phyloP scores from a whole-genome alignment of 2,888 invertebrate genomes.

The Parascotia fuliginaria region DNA sequence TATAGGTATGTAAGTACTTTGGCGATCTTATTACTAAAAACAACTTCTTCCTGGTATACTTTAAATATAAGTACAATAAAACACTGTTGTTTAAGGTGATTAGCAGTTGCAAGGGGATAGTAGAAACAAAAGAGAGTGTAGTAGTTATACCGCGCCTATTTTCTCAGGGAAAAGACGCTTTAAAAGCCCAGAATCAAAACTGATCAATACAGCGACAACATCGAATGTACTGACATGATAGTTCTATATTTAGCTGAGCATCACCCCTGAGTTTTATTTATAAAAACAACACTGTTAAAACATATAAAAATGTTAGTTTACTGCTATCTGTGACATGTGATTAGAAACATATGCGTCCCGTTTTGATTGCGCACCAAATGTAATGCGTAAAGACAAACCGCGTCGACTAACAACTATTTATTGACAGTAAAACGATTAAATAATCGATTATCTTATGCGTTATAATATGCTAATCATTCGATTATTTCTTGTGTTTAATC shows the following conservation, averaged over 20 bases:
- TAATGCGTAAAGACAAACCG: not conserved
- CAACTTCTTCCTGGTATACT: no score
- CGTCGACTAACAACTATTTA: slow-evolving; percentile 15
- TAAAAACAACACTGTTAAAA: slow-evolving; percentile 47
- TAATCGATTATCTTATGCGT: not conserved
- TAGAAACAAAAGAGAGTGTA: no score
- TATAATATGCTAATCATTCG: not conserved
- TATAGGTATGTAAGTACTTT: no score
- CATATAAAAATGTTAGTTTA: slow-evolving; percentile 47
- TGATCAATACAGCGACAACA: no score
- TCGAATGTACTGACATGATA: no score
- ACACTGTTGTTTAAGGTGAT: no score
- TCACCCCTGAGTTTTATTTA: slow-evolving; percentile 36
- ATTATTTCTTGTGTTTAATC: not conserved
- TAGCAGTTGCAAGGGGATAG: no score
- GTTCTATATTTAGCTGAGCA: not conserved
- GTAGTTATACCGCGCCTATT: no score
- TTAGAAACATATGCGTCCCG: slow-evolving; percentile 44
- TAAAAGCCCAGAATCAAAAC: no score
- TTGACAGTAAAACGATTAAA: slow-evolving; percentile 6
- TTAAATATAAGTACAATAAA: no score
- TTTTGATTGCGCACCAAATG: slow-evolving; percentile 30
- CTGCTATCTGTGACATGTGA: slow-evolving; percentile 42
- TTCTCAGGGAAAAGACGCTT: no score
- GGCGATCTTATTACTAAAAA: no score